Conservation (phyloP, 92 coral and sea anemone genomes). For the Porites evermanni region DNA sequence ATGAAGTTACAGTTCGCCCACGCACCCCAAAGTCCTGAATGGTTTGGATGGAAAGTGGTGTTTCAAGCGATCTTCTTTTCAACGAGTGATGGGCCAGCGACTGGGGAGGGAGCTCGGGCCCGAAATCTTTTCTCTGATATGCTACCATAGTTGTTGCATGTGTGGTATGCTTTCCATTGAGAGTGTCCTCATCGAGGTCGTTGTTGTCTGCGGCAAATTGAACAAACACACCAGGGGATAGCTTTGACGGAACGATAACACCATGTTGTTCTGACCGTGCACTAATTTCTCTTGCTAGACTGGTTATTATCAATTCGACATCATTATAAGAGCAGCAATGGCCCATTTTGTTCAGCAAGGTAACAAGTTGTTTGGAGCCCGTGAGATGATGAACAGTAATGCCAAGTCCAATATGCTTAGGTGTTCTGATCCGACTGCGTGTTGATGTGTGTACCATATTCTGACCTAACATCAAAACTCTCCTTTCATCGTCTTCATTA, state of each 20-base stretch:
- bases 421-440: slow-evolving; percentile 42
- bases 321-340: slow-evolving; percentile 55
- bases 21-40: slow-evolving; percentile 33
- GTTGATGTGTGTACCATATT: slow-evolving; percentile 46
- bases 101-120: slow-evolving; percentile 41
- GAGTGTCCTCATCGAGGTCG: slow-evolving; percentile 60
- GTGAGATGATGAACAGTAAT: slow-evolving; percentile 61
- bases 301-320: slow-evolving; percentile 33
- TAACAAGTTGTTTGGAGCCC: slow-evolving; percentile 50
- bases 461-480: slow-evolving; percentile 54
- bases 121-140: slow-evolving; percentile 31
- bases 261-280: slow-evolving; percentile 27
- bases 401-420: slow-evolving; percentile 61
- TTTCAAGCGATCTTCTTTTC: slow-evolving; percentile 21
- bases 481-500: slow-evolving; percentile 42
- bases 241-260: slow-evolving; percentile 51
- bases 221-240: slow-evolving; percentile 37
- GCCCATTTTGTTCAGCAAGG: slow-evolving; percentile 55
- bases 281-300: slow-evolving; percentile 30
- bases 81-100: slow-evolving; percentile 24
- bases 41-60: slow-evolving; percentile 7
- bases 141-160: slow-evolving; percentile 45
- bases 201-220: slow-evolving; percentile 56
- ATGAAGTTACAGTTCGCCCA: slow-evolving; percentile 11
- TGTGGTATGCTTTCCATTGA: slow-evolving; percentile 54